Evolutionary conservation across 1,140 invertebrate genomes (phyloP).

Genomic region (Drosophila nigrodunni): DNA sequence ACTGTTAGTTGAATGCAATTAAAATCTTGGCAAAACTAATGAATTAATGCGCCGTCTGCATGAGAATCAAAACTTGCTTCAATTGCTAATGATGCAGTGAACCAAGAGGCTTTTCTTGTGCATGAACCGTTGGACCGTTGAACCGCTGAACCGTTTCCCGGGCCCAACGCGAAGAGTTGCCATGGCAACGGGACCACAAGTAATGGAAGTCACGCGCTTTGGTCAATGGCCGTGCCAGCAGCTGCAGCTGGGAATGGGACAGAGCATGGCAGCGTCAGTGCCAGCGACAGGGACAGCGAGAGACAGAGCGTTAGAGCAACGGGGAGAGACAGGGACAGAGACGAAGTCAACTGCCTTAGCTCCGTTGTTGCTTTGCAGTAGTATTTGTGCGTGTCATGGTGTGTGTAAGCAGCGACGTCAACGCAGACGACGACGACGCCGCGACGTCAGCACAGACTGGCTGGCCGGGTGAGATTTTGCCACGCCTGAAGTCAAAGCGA

Average conservation of each 20-base stretch:
- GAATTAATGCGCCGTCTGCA: not conserved
- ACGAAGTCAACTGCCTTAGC: slow-evolving; percentile 26
- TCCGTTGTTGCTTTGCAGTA: slow-evolving; percentile 16
- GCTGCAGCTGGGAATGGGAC: not conserved
- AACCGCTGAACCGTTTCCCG: not conserved
- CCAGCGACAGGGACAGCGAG: not conserved
- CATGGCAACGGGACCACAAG: slow-evolving; percentile 53
- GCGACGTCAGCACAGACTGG: slow-evolving; percentile 37
- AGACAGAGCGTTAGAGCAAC: not conserved
- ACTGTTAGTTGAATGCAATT: too few relatives aligned
- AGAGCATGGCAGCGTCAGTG: not conserved
- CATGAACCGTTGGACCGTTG: not conserved
- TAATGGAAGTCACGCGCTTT: slow-evolving; percentile 71
- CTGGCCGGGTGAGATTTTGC: slow-evolving; percentile 46
- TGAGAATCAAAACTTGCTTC: not conserved
- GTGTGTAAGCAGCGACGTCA: slow-evolving; percentile 47
- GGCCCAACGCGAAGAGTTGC: slow-evolving; percentile 26
- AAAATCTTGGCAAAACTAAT: not conserved
- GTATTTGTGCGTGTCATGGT: slow-evolving; percentile 65
- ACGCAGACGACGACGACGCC: slow-evolving; percentile 41
- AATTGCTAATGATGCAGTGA: slow-evolving; percentile 33
- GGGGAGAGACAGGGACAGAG: not conserved
- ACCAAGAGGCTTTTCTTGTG: not conserved
- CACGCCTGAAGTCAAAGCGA: slow-evolving; percentile 57
- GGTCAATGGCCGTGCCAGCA: slow-evolving; percentile 23